phyloP scores from a whole-genome alignment of 2,888 invertebrate genomes.

The Nephrotoma appendiculata region DNA sequence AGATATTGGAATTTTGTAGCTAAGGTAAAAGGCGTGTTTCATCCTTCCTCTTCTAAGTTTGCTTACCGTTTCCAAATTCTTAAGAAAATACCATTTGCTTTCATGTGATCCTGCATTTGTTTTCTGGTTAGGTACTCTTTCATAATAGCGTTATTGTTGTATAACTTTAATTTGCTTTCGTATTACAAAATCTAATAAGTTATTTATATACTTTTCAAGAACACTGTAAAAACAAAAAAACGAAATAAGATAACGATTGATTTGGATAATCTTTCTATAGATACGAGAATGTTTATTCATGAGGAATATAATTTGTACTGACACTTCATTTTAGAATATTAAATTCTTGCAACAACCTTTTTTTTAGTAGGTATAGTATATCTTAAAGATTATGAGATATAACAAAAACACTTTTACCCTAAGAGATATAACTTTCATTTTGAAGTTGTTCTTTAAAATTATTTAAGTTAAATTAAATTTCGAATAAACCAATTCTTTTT shows the following conservation, averaged over 20 bases:
- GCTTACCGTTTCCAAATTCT: too few species aligned
- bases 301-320: background rate
- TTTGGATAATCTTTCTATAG: background rate
- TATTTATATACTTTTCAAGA: background rate
- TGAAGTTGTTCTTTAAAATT: too few species aligned
- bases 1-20: too few species aligned
- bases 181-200: background rate
- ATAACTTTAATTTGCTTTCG: background rate
- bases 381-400: background rate
- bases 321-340: background rate
- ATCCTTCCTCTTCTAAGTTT: too few species aligned
- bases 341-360: background rate
- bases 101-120: too few species aligned
- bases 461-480: background rate
- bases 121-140: too few species aligned
- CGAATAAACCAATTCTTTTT: background rate
- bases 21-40: too few species aligned
- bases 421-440: too few species aligned
- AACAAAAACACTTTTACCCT: background rate
- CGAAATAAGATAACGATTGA: background rate
- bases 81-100: background rate
- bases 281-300: background rate
- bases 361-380: background rate
- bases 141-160: too few species aligned
- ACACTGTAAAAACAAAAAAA: background rate